These are phyloP conservation scores for Manacus vitellinus DNA, from an alignment of 2,113 vertebrate genomes.

Conservation along the genomic window DNA sequence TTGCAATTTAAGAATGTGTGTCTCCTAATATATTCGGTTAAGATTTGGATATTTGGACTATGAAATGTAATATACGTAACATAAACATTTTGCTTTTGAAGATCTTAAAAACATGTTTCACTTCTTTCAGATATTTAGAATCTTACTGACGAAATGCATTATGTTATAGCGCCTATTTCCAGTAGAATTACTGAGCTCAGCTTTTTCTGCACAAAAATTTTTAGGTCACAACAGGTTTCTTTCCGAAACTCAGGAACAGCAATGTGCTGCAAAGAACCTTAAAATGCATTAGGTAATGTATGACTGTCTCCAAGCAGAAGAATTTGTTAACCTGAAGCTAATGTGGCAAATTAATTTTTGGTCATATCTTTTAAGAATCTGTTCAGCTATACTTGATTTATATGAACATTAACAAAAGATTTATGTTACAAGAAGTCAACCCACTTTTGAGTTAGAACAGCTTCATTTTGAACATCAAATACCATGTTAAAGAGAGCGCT, in stretches of 20 bases:
- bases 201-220: not conserved
- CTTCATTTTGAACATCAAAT: slow-evolving; percentile 31
- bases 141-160: not conserved
- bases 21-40: not conserved
- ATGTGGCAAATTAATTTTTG: slow-evolving; percentile 68
- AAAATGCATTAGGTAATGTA: slow-evolving; percentile 54
- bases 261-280: slow-evolving; percentile 2
- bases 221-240: not conserved
- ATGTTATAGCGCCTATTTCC: not conserved
- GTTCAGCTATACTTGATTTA: slow-evolving; percentile 62
- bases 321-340: slow-evolving; percentile 71
- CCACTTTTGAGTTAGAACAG: slow-evolving; percentile 50
- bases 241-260: not conserved
- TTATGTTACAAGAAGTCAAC: slow-evolving; percentile 60
- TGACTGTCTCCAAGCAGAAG: slow-evolving; percentile 54
- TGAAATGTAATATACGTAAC: not conserved
- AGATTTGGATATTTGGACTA: not conserved
- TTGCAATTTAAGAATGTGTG: not conserved
- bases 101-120: not conserved
- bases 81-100: not conserved
- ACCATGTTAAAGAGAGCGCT: not conserved
- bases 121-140: not conserved
- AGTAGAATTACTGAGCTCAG: not conserved
- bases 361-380: slow-evolving; percentile 61
- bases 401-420: slow-evolving; percentile 68